Conservation (phyloP, 2,797 vertebrate species). For the Oreortyx pictus region DNA sequence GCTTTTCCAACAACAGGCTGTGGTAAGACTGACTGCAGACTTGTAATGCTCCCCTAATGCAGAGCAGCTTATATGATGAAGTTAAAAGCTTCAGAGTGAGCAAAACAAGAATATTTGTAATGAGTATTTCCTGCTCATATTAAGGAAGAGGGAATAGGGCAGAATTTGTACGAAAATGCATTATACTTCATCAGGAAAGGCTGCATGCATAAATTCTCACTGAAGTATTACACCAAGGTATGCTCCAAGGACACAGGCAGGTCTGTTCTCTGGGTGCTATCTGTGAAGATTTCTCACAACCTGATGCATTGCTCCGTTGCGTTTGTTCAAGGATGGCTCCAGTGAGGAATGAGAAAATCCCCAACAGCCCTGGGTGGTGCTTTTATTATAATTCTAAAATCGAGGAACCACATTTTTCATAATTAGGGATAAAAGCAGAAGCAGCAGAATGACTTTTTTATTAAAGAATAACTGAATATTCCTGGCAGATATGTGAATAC, state of each 20-base stretch:
- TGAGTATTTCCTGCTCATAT: not conserved
- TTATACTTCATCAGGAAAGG: not conserved
- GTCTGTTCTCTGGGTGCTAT: not conserved
- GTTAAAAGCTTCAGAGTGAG: not conserved
- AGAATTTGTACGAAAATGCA: not conserved
- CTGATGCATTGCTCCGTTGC: constrained; percentile 18
- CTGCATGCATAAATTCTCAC: not conserved
- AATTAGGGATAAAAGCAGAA: constrained; percentile 50
- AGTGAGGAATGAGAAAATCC: not conserved
- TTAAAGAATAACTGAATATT: constrained; percentile 30
- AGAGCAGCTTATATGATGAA: not conserved
- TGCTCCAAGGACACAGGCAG: not conserved
- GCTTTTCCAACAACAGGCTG: not conserved
- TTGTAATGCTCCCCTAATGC: not conserved
- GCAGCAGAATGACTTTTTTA: not conserved
- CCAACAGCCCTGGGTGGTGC: not conserved
- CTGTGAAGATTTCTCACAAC: constrained; percentile 11
- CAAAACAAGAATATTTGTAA: constrained; percentile 13
- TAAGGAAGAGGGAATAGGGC: not conserved
- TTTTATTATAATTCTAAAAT: constrained; percentile 40
- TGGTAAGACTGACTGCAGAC: not conserved
- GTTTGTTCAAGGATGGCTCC: constrained; percentile 50
- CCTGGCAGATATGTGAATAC: not conserved
- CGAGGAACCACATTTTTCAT: constrained; percentile 56
- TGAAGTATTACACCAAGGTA: not conserved